These are phyloP conservation scores for Acrobeloides nanus DNA, from an alignment of 2,888 invertebrate genomes.

Conservation along the genomic window DNA sequence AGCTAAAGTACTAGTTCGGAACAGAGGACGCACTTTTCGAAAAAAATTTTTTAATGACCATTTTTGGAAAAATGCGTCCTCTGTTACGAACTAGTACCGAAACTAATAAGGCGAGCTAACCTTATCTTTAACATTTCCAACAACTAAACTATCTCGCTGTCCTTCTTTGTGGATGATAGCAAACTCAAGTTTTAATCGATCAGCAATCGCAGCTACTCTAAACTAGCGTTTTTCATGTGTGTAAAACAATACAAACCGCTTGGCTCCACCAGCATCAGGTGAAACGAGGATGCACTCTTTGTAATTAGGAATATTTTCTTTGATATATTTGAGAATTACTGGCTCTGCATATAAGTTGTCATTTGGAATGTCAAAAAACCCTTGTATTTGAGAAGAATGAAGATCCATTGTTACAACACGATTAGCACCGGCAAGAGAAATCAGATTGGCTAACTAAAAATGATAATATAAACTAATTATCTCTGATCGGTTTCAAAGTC, in stretches of 20 bases:
- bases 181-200: constrained; percentile 84
- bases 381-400: constrained; percentile 89
- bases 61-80: too few relatives aligned
- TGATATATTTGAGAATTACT: constrained; percentile 73
- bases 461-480: too few relatives aligned
- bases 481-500: too few relatives aligned
- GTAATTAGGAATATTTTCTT: constrained; percentile 85
- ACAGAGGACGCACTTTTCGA: too few relatives aligned
- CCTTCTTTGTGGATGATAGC: constrained; percentile 91
- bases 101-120: too few relatives aligned
- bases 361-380: constrained; percentile 90
- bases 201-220: constrained; percentile 70
- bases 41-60: too few relatives aligned
- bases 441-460: constrained; percentile 90
- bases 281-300: constrained; percentile 86
- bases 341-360: constrained; percentile 91
- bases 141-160: constrained; percentile 89
- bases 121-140: constrained; percentile 80
- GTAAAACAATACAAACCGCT: constrained; percentile 61
- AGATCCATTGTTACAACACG: constrained; percentile 96
- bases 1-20: too few relatives aligned
- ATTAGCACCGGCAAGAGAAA: constrained; percentile 85
- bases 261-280: constrained; percentile 88
- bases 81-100: too few relatives aligned
- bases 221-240: too few relatives aligned